Conservation (phyloP, 1,140 invertebrate species). For the Papilio polytes region DNA sequence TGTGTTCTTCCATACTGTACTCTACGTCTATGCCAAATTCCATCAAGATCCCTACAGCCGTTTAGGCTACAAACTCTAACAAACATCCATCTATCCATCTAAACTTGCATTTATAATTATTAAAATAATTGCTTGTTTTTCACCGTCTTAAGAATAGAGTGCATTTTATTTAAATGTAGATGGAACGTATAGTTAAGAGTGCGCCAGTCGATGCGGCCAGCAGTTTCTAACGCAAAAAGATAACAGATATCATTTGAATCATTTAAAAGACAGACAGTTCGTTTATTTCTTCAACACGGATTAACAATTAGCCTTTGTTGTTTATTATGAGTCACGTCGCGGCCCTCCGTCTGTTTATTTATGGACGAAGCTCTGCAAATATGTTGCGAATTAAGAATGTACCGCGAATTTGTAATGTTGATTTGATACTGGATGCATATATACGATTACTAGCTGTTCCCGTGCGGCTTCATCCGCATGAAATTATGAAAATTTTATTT, state of each 20-base stretch:
- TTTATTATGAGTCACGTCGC: constrained; percentile 18
- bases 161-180: neutral
- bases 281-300: constrained; percentile 29
- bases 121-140: neutral
- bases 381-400: constrained; percentile 37
- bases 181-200: neutral
- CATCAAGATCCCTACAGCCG: no score
- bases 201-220: neutral
- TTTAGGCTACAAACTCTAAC: no score
- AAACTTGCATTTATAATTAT: no score
- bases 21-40: no score
- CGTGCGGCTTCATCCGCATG: no score
- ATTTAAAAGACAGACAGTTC: constrained; percentile 17
- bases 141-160: neutral
- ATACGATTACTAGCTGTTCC: no score
- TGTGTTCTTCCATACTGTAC: no score
- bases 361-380: constrained; percentile 6
- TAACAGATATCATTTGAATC: constrained; percentile 20
- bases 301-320: constrained; percentile 42
- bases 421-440: neutral
- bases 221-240: neutral
- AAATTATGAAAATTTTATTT: no score
- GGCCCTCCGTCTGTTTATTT: constrained; percentile 38
- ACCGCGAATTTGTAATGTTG: neutral
- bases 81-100: no score